Conservation (phyloP, 2,113 vertebrate species). For the Rhinoderma darwinii region DNA sequence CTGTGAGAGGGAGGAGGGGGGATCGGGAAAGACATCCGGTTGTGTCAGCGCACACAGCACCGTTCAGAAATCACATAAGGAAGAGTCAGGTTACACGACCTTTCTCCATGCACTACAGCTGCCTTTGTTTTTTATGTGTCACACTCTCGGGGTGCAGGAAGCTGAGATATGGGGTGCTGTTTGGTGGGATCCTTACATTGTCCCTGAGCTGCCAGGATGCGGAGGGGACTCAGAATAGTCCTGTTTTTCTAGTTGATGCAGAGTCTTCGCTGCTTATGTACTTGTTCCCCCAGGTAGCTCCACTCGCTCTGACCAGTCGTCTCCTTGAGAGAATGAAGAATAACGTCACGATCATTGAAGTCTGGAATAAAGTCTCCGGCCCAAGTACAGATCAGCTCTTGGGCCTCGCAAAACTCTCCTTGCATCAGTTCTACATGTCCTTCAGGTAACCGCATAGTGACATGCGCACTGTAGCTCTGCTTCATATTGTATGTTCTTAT, state of each 20-base stretch:
- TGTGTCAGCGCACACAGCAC: too few relatives aligned
- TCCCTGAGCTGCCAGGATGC: too few relatives aligned
- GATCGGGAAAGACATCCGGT: too few relatives aligned
- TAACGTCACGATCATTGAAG: constrained; percentile 93
- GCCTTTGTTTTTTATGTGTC: too few relatives aligned
- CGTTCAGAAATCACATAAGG: too few relatives aligned
- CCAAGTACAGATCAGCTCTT: constrained; percentile 82
- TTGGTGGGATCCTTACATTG: background rate
- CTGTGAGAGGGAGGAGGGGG: too few relatives aligned
- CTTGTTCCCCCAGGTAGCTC: constrained; percentile 79
- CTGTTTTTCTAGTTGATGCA: background rate
- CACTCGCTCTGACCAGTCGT: constrained; percentile 80
- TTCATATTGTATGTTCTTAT: background rate
- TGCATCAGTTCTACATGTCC: constrained; percentile 97
- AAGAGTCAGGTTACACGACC: too few relatives aligned
- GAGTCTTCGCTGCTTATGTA: background rate
- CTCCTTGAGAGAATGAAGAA: constrained; percentile 89
- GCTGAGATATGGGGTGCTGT: background rate
- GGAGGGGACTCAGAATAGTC: too few relatives aligned
- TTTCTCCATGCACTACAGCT: too few relatives aligned
- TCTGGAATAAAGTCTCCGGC: constrained; percentile 83
- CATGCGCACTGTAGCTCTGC: background rate
- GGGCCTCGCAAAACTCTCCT: constrained; percentile 90
- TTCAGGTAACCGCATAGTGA: constrained; percentile 79
- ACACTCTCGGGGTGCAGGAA: background rate